Evolutionary conservation across 1,140 invertebrate genomes (phyloP).

Genomic region (Phymorhynchus buccinoides): DNA sequence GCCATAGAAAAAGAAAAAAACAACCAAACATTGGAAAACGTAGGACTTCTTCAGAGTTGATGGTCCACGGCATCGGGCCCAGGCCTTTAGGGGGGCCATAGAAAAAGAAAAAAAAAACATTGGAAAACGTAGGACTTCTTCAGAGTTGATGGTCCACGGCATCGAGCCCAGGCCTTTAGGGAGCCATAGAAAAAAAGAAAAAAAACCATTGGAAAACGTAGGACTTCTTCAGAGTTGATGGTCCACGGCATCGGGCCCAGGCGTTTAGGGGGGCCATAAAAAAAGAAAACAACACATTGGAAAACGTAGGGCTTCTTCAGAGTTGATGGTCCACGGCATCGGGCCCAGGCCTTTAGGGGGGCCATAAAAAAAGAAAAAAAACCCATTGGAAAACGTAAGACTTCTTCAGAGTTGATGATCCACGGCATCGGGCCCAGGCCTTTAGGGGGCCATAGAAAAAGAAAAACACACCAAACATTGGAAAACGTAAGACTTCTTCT

Average conservation of each 20-base stretch:
- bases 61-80: slow-evolving; percentile 81
- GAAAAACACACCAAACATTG: slow-evolving; percentile 78
- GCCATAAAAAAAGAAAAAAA: too few species aligned
- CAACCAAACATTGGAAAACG: slow-evolving; percentile 79
- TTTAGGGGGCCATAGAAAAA: slow-evolving; percentile 77
- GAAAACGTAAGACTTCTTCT: slow-evolving; percentile 78
- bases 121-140: too few species aligned
- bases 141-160: slow-evolving; percentile 81
- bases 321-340: slow-evolving; percentile 81
- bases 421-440: slow-evolving; percentile 24
- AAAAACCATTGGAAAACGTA: too few species aligned
- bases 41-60: slow-evolving; percentile 78
- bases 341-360: slow-evolving; percentile 76
- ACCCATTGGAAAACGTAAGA: too few species aligned
- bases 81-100: too few species aligned
- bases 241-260: slow-evolving; percentile 81
- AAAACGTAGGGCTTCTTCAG: slow-evolving; percentile 66
- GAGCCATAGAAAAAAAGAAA: too few species aligned
- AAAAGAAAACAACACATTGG: too few species aligned
- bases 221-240: slow-evolving; percentile 76
- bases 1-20: slow-evolving; percentile 78
- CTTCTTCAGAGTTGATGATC: too few species aligned
- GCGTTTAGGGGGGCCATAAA: slow-evolving; percentile 62
- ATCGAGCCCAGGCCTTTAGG: slow-evolving; percentile 77
- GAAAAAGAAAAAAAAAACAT: too few species aligned